Conservation (phyloP, 1,140 invertebrate genomes). For the Zaprionus kolodkinae region DNA sequence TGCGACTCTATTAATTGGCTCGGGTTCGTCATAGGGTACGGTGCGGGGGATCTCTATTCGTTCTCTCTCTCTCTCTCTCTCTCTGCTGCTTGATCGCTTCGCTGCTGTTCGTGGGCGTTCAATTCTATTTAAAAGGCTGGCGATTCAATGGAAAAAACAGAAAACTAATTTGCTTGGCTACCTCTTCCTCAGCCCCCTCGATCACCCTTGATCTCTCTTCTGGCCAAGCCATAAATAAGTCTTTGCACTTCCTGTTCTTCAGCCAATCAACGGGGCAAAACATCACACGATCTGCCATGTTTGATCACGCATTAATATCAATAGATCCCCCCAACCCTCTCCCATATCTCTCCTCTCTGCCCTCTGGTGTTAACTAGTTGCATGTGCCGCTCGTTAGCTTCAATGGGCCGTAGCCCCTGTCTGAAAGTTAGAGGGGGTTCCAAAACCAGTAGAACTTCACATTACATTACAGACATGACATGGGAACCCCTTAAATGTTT, state of each 20-base stretch:
- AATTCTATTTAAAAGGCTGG: slow-evolving; percentile 45
- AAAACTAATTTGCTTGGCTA: slow-evolving; percentile 64
- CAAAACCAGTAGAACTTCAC: slow-evolving; percentile 2
- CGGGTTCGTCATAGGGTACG: background rate
- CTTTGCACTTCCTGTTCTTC: slow-evolving; percentile 63
- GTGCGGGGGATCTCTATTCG: slow-evolving; percentile 5
- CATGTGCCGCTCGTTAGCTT: slow-evolving; percentile 72
- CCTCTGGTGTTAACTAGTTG: slow-evolving; percentile 62
- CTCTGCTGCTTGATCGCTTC: slow-evolving; percentile 37
- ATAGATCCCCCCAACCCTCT: slow-evolving; percentile 35
- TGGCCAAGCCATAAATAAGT: slow-evolving; percentile 51
- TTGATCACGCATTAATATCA: slow-evolving; percentile 74
- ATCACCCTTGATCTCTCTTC: background rate
- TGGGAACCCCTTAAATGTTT: slow-evolving; percentile 23
- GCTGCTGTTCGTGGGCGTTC: slow-evolving; percentile 60
- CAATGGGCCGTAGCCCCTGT: slow-evolving; percentile 59
- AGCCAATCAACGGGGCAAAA: slow-evolving; percentile 52
- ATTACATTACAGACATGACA: slow-evolving; percentile 26
- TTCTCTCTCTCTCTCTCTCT: background rate
- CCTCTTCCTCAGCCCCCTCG: slow-evolving; percentile 25
- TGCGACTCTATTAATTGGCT: slow-evolving; percentile 80
- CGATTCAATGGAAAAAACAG: slow-evolving; percentile 66
- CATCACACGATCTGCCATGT: slow-evolving; percentile 30
- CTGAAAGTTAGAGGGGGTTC: slow-evolving; percentile 7
- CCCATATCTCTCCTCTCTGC: background rate